Percentiles rank a stretch among this genome's conserved stretches.
Evolutionary conservation across 2,797 vertebrate species (phyloP).

Genomic region (Gobio occitaniae): DNA sequence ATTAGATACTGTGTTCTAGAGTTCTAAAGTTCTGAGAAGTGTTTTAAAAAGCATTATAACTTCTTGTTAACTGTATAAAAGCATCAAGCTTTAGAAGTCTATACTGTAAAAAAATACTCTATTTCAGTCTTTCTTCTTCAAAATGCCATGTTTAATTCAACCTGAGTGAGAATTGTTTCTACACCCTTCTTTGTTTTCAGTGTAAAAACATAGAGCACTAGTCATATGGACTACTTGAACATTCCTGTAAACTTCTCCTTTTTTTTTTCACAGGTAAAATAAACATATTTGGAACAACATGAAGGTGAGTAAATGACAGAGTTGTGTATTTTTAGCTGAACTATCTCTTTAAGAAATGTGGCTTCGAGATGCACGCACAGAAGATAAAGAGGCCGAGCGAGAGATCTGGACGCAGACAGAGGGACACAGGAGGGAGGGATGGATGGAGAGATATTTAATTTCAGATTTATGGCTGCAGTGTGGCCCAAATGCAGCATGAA

Average conservation of each 20-base stretch:
- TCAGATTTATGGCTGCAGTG: slow-evolving; percentile 75
- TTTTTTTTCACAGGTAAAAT: background rate
- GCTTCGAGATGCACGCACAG: background rate
- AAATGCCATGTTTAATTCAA: background rate
- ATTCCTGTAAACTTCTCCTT: background rate
- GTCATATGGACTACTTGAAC: background rate
- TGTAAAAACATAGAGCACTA: background rate
- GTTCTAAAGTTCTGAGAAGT: background rate
- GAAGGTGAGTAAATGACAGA: too few relatives aligned
- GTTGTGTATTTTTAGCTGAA: background rate
- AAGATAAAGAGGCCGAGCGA: slow-evolving; percentile 27
- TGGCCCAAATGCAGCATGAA: slow-evolving; percentile 68
- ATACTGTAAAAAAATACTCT: background rate
- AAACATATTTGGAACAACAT: background rate
- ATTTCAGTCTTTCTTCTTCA: background rate
- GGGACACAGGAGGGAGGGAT: slow-evolving; percentile 16
- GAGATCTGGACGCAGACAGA: slow-evolving; percentile 30
- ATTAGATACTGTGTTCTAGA: background rate
- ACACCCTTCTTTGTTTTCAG: background rate
- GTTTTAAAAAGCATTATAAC: background rate
- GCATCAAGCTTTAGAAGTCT: background rate
- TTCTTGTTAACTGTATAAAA: background rate
- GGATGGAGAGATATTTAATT: slow-evolving; percentile 64
- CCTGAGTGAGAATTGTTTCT: background rate
- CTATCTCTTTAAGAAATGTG: background rate